Base-by-base conservation (phyloP, 1,140 invertebrate genomes). In the Drosophila auraria region DNA sequence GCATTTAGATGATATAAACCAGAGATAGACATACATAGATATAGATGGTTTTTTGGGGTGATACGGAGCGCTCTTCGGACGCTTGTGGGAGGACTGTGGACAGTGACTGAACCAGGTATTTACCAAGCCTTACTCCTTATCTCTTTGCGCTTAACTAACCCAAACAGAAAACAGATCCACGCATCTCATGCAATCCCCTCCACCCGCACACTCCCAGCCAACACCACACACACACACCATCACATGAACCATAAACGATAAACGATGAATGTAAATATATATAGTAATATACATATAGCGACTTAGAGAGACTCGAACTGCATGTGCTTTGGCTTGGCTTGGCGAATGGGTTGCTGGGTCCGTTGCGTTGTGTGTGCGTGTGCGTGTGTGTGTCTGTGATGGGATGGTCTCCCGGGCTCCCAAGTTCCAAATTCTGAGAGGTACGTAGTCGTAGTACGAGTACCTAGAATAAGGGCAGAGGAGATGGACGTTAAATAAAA, bases 131-230 rank as follows among this genome's bases (percentile, higher is more conserved):
- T 74, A 73, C 44, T 60, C 36, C 36, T 72, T 73, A 73, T 74
- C 68, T 74, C 56, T 61, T 53, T 74, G 69, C 71, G 71, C 71
- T 74, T 74, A 53, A 74, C 69, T 74, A 74, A 73, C 69, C 71
- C 57, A 73, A 69, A 49, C 42, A 71, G 33, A 71, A 42, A 56
- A 15, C 68, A 45, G 30, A 73, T 61, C 36, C 70, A 73, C 68
- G 54, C 68, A 73, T 61, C 15, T 42, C 70, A 71, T 72, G 36
- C 66, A 47, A 58, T 44, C 14, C 49, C 27, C 36, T 6, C 27
- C 47, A 15, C 50, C 14, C 14, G 56, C 50, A 65, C 71, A 53
- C 38, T 59, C 38, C 23, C 15, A 30, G 47, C 27, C 25, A 12
- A 58, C 23, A 47, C 40, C 58, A 20, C 12, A 44, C 9, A 47